Conservation (phyloP, 2,888 invertebrate genomes). For the Adelphocoris suturalis region DNA sequence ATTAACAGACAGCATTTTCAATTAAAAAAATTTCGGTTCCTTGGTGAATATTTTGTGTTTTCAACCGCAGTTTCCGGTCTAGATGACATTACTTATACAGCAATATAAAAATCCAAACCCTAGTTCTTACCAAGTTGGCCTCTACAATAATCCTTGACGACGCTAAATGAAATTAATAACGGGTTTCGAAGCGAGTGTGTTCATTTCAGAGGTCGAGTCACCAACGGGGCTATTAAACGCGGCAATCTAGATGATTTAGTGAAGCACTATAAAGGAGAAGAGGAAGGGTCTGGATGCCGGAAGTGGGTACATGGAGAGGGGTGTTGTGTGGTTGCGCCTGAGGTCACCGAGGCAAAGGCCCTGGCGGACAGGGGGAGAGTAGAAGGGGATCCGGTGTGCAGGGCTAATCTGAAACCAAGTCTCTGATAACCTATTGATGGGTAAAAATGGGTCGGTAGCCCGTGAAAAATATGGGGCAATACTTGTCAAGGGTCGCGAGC, state of each 20-base stretch:
- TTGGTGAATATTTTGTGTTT: too few species aligned
- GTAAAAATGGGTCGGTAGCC: slow-evolving; percentile 22
- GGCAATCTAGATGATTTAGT: slow-evolving; percentile 27
- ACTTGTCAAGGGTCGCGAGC: slow-evolving; percentile 24
- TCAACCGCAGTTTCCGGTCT: too few species aligned
- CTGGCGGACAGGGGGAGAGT: background rate
- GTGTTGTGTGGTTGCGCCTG: background rate
- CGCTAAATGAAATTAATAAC: slow-evolving; percentile 3
- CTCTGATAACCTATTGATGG: slow-evolving; percentile 42
- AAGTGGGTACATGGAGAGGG: background rate
- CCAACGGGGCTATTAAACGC: background rate
- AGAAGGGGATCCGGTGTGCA: background rate
- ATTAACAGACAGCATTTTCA: too few species aligned
- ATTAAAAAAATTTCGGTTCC: too few species aligned
- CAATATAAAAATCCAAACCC: too few species aligned
- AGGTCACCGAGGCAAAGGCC: background rate
- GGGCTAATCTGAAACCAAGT: slow-evolving; percentile 36
- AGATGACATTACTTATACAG: too few species aligned
- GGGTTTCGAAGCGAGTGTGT: background rate
- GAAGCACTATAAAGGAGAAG: slow-evolving; percentile 23
- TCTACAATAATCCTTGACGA: background rate
- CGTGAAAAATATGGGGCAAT: slow-evolving; percentile 26
- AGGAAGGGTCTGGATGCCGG: slow-evolving; percentile 6
- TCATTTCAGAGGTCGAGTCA: slow-evolving; percentile 22
- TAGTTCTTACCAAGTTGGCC: background rate